A percentile compares a stretch with the other conserved stretches of the same genome.
These are phyloP conservation scores for Psephotus haematonotus DNA, from an alignment of 2,113 vertebrate genomes.

Conservation along the genomic window DNA sequence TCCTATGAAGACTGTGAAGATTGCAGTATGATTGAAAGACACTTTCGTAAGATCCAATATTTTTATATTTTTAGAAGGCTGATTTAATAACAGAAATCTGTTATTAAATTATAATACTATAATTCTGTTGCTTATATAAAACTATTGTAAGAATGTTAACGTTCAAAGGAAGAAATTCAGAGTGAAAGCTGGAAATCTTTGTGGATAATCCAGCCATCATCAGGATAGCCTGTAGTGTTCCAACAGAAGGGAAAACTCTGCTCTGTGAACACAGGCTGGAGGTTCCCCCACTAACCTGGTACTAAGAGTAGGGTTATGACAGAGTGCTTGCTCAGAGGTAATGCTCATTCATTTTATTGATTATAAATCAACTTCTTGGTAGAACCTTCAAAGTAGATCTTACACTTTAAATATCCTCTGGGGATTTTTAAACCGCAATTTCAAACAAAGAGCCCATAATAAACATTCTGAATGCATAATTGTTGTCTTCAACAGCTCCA, in stretches of 20 bases:
- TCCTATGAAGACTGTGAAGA: conserved; percentile 64
- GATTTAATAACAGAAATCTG: conserved; percentile 42
- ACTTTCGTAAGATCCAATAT: conserved; percentile 40
- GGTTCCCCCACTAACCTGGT: background rate
- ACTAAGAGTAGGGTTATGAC: background rate
- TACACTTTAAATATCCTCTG: conserved; percentile 39
- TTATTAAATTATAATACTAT: background rate
- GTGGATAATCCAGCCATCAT: background rate
- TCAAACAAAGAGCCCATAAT: background rate
- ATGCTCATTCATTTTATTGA: conserved; percentile 1
- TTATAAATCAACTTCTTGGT: conserved; percentile 23
- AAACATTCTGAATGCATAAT: conserved; percentile 46
- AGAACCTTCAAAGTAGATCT: conserved; percentile 22
- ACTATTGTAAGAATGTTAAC: conserved; percentile 22
- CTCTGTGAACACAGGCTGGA: background rate
- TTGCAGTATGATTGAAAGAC: conserved; percentile 52
- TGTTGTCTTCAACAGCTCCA: conserved; percentile 32
- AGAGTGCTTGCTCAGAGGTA: background rate
- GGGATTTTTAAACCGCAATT: conserved; percentile 36
- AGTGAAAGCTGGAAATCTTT: background rate
- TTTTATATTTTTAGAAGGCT: conserved; percentile 70
- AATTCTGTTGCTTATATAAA: conserved; percentile 46
- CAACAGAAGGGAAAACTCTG: background rate
- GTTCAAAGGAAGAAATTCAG: conserved; percentile 4
- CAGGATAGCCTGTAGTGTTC: background rate